Evolutionary conservation across 2,797 vertebrate species (phyloP).

Genomic region (Dermochelys coriacea): DNA sequence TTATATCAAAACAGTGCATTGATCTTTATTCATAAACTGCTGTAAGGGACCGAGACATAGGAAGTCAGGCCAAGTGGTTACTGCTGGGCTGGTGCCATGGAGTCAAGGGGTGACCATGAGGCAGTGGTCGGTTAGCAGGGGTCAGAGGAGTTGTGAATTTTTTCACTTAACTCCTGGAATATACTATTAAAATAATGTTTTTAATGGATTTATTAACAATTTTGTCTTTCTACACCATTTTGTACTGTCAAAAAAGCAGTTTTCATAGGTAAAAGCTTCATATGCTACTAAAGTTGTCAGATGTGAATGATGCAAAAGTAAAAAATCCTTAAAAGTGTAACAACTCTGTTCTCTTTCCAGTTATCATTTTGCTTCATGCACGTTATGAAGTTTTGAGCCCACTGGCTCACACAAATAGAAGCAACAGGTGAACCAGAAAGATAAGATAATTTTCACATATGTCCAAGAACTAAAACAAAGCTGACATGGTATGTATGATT

Average conservation of each 20-base stretch:
- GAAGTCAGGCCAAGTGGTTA: no score
- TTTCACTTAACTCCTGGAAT: not conserved
- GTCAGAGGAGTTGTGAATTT: no score
- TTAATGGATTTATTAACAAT: not conserved
- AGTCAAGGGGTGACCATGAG: no score
- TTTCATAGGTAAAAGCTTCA: not conserved
- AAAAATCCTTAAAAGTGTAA: not conserved
- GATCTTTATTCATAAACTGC: no score
- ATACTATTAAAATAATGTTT: not conserved
- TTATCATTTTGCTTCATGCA: not conserved
- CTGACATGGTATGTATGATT: not conserved
- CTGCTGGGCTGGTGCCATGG: no score
- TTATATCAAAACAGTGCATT: no score
- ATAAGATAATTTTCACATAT: not conserved
- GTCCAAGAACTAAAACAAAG: not conserved
- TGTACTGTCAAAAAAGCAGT: not conserved
- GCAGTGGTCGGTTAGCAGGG: no score
- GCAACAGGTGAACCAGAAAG: no score
- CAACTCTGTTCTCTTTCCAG: not conserved
- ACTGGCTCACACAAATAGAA: not conserved
- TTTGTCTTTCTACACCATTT: not conserved
- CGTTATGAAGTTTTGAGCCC: not conserved
- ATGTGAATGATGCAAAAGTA: not conserved
- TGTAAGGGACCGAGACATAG: no score
- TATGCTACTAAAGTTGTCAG: not conserved